Evolutionary conservation across 1,140 invertebrate species (phyloP), one percentile per base, ranked within the genome.

Genomic region (Drosophila sulfurigaster): DNA sequence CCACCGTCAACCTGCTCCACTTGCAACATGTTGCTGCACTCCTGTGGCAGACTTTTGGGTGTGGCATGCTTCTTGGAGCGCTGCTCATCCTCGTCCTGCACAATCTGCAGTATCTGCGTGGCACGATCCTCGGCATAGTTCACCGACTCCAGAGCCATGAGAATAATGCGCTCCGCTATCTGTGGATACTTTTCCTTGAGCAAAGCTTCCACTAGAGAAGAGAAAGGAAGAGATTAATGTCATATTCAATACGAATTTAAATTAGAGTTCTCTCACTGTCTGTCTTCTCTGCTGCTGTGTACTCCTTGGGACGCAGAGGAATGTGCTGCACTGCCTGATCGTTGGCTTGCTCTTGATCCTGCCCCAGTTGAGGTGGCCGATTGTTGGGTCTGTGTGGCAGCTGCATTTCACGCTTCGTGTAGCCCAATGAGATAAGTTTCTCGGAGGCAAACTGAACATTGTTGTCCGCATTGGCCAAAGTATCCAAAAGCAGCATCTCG

Each of bases 401-500:
- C 83, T 93, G 94, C 91, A 78, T 93, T 93, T 96, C 96, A 66
- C 95, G 95, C 79, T 97, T 97, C n/a, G 94, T 94, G 91, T 97
- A 97, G 0, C 97, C 97, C 94, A 97, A 94, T 13, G 95, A 94
- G 30, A 96, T 93, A 3, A 98, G 93, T 71, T 95, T 95, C 81
- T 97, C 96, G 1, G 96, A 96, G 10, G 97, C 96, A 82, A 95
- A 96, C 85, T 97, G 96, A 2, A 98, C 97, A 93, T 98, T 98
- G 85, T 97, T 97, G 75, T 98, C 97, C 77, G 96, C 96, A 92
- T 96, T 96, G 64, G 95, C 95, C 32, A 98, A 92, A 62, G 97
- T 94, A 91, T 98, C 97, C 52, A 98, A 93, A 6, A 98, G 95
- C 28, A 98, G 92, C n/a, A 96, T 97, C 92, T 98, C 97, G 76